Conservation (phyloP, 2,113 vertebrate genomes). For the human (Homo sapiens) region DNA sequence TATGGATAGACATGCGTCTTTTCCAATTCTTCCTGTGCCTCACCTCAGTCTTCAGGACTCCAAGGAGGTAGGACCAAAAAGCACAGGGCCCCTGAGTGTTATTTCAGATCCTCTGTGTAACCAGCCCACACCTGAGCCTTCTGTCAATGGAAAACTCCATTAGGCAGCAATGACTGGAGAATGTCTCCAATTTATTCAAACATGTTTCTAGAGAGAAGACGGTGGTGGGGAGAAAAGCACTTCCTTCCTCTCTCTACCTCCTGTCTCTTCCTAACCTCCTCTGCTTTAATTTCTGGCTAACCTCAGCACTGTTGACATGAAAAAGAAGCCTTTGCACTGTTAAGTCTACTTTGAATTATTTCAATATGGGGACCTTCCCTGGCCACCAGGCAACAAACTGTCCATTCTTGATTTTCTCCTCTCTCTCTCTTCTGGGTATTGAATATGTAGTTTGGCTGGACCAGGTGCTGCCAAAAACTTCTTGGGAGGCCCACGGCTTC, state of each 20-base stretch:
- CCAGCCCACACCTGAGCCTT: background rate
- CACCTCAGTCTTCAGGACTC: background rate
- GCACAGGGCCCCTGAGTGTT: background rate
- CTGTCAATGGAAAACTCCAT: background rate
- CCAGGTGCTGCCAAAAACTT: conserved; percentile 47
- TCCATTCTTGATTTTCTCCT: background rate
- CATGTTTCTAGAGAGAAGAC: background rate
- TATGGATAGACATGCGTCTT: background rate
- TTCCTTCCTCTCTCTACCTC: background rate
- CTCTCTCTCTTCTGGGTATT: background rate
- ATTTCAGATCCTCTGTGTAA: background rate
- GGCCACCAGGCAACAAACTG: background rate
- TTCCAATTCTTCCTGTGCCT: background rate
- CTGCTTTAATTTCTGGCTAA: background rate
- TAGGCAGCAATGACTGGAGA: background rate
- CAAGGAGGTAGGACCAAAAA: background rate
- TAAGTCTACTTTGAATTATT: conserved; percentile 61
- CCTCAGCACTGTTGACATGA: background rate
- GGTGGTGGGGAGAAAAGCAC: background rate
- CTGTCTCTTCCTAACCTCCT: background rate
- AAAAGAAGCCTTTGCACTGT: conserved; percentile 15
- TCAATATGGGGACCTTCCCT: background rate
- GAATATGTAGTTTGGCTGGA: background rate
- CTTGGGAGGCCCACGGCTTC: conserved; percentile 32
- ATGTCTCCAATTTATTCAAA: background rate